Base-by-base conservation (phyloP, 2,113 vertebrate genomes). In the Amblyornis subalaris region DNA sequence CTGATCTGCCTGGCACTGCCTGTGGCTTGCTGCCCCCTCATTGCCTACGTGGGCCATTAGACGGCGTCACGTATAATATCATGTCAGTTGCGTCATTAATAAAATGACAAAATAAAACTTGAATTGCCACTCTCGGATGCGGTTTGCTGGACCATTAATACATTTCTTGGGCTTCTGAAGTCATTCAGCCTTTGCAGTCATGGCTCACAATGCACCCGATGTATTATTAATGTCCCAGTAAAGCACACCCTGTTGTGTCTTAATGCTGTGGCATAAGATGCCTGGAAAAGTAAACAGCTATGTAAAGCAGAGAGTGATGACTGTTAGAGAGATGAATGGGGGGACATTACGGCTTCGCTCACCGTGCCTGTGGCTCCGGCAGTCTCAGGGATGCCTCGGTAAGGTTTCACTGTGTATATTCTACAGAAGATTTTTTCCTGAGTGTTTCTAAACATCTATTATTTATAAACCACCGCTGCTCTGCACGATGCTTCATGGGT, bases 211-310 rank as follows among this genome's bases (percentile, higher is more conserved):
- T 69, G 29, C 95, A 94, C 93, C 85, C 91, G 12, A 95, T 97
- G 97, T 88, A 97, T 97, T 97, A 97, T 97, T 97, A 96, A 97
- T 96, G 95, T 88, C 93, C 94, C 96, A 94, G 91, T 91, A 95
- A 97, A 97, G 94, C 84, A 94, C 89, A 94, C 96, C 96, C 97
- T 94, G 89, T 97, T 97, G 97, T 96, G 96, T 88, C 95, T 96
- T 97, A 97, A 98, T 97, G 94, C 95, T 89, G 25, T 50, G 78
- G 91, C 81, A 91, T 70, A 74, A 94, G 73, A 90, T 96, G 93
- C 84, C 95, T 96, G 94, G 88, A 70, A 96, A 94, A 88, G 95
- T 93, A 97, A 89, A 97, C 94, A 97, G 95, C 96, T 96, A 96
- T 95, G 96, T 94, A 92, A 93, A 96, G 92, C 94, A 93, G 95